Evolutionary conservation across 2,797 vertebrate genomes (phyloP).

Genomic region (Sphenodon punctatus): DNA sequence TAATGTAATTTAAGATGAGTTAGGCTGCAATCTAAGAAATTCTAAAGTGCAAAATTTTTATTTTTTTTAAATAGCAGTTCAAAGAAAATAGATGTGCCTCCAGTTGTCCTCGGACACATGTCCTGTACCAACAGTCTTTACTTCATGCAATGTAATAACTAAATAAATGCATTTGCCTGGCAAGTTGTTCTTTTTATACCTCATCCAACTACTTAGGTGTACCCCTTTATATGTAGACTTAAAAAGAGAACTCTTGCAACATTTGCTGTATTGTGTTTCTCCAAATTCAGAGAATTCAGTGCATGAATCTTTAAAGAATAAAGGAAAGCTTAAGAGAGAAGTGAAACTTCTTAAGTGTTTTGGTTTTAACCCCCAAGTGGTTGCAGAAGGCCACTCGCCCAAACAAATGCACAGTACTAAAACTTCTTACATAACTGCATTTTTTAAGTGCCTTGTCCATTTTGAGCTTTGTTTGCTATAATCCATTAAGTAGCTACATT

Average conservation of each 20-base stretch:
- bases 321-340: not conserved
- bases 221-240: not conserved
- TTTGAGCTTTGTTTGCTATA: not conserved
- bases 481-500: no score
- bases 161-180: not conserved
- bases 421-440: not conserved
- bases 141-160: not conserved
- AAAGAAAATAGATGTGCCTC: no score
- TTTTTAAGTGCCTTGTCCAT: not conserved
- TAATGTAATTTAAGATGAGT: no score
- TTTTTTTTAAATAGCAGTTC: no score
- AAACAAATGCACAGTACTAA: not conserved
- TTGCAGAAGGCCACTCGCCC: not conserved
- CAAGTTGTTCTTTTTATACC: not conserved
- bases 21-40: no score
- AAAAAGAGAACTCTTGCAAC: conserved; percentile 3
- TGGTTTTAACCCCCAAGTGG: no score
- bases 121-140: no score
- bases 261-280: not conserved
- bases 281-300: not conserved
- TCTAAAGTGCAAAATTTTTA: no score
- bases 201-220: conserved; percentile 6
- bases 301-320: no score
- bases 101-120: no score
- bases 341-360: not conserved